Base-by-base conservation (phyloP, 2,113 vertebrate species). In the Mixornis gularis region DNA sequence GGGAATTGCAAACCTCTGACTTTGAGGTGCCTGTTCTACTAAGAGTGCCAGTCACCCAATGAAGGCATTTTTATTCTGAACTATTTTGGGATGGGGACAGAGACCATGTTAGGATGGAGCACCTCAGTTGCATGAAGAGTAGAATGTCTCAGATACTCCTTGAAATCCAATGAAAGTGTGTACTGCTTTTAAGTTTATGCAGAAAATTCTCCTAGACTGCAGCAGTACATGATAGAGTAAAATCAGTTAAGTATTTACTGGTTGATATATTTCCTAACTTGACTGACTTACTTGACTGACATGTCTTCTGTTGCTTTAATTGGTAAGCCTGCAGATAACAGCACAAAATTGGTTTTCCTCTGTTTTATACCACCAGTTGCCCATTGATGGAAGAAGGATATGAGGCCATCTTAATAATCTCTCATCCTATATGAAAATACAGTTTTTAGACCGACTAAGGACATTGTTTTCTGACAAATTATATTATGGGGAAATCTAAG, bases 121-220 rank as follows among this genome's bases (percentile, higher is more conserved):
- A 6, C 9, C 41, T 55, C 2, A 0, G 7, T 72, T 91, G 19
- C 0, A 0, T 26, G 11, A 74, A 49, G 40, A 12, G 9, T 83
- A 19, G 56, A 74, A 60, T 41, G 14, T 90, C 18, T 10, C 43
- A 65, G 49, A 72, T 81, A 13, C 38, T 65, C 22, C 21, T 12
- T 62, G 70, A 79, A 87, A 46, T 87, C 29, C 7, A 22, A 0
- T 41, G 40, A 64, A 62, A 30, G 14, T 12, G 13, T 69, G n/a
- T 36, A 29, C 44, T 87, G 16, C 18, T 66, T 36, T 62, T 29
- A 68, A 72, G 27, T 79, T 91, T 43, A 40, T 16, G 4, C 48
- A 68, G 41, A 79, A 87, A 76, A 69, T 14, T 15, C 10, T 86
- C 10, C 9, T 65, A n/a, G 34, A 14, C 16, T 36, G 6, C 36